A percentile compares a stretch with the other conserved stretches of the same genome.
phyloP scores from a whole-genome alignment of 1,140 invertebrate species.

The Pseudomyrmex gracilis region DNA sequence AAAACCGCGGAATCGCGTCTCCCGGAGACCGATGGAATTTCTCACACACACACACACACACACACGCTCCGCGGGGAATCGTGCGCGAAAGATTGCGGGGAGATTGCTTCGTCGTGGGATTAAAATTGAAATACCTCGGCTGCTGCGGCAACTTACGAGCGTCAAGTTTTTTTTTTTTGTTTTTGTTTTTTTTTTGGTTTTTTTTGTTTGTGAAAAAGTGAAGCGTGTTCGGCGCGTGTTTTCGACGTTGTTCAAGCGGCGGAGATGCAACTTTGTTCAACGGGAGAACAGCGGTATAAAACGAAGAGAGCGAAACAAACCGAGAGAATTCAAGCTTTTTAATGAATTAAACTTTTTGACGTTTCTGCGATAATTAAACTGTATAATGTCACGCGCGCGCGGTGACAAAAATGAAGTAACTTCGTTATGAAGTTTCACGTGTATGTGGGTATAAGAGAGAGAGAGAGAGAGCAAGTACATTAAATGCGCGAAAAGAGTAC shows the following conservation, averaged over 20 bases:
- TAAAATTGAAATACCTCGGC: conserved; percentile 11
- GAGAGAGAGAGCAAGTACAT: no score
- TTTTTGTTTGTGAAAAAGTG: neutral
- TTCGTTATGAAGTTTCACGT: neutral
- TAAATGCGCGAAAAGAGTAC: neutral
- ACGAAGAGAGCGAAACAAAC: neutral
- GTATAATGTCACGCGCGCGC: neutral
- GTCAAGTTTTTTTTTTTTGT: neutral
- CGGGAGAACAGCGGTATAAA: neutral
- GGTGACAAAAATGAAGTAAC: neutral
- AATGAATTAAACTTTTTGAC: conserved; percentile 17
- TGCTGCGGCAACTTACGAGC: neutral
- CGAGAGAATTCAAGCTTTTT: neutral
- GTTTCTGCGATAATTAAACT: conserved; percentile 16
- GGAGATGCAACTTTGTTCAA: no score
- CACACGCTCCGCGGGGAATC: neutral
- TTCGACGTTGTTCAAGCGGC: no score
- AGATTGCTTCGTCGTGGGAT: conserved; percentile 5
- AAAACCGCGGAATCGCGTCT: neutral
- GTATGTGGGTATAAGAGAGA: no score
- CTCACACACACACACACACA: neutral
- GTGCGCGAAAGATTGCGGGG: neutral
- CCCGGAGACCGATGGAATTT: neutral
- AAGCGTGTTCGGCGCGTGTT: no score
- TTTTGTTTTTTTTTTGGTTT: conserved; percentile 1